Evolutionary conservation across 2,797 vertebrate species (phyloP), one percentile per base, ranked within the genome.

Genomic region (Cyprinella venusta): DNA sequence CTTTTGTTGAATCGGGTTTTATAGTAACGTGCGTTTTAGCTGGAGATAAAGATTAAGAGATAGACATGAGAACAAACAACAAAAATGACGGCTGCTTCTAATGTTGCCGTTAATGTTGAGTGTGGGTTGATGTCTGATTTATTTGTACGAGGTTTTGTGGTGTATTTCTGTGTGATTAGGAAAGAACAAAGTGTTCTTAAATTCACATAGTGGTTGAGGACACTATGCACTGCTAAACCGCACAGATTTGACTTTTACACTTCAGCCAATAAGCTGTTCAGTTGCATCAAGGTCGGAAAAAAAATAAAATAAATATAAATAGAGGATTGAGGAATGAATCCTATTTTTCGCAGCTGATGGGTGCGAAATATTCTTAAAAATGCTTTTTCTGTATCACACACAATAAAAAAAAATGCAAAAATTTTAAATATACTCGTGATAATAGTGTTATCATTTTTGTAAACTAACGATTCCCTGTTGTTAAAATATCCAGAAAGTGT

Each of bases 1-100:
- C 54, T 40, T 24, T 42, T 84, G 67, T 79, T 72, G n/a, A 19
- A 19, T 61, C 30, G 36, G 61, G n/a, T 72, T 85, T 72, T 76
- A 76, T 76, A 26, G 54, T 42, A 59, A 48, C 2, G 19, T 77
- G 75, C 45, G 24, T 64, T 76, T 42, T 76, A 59, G 12, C 50
- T 8, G 24, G 52, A 56, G 52, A 75, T 70, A 69, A 42, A 61
- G 81, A 69, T 48, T 18, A 36, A 76, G 24, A 71, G 56, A 74
- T 38, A 36, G 40, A 64, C 6, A 70, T 42, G n/a, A 45, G 67
- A 81, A 61, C 18, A 48, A 33, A 8, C 19, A 36, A 63, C 36
- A 75, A 61, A 82, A 64, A 79, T 54, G 56, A 83, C 64, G 79
- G 82, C 54, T 82, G 80, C 80, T 87, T 87, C 69, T 54, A 86